These are phyloP conservation scores for Andricus quercusramuli DNA, from an alignment of 2,888 invertebrate genomes.

Conservation along the genomic window DNA sequence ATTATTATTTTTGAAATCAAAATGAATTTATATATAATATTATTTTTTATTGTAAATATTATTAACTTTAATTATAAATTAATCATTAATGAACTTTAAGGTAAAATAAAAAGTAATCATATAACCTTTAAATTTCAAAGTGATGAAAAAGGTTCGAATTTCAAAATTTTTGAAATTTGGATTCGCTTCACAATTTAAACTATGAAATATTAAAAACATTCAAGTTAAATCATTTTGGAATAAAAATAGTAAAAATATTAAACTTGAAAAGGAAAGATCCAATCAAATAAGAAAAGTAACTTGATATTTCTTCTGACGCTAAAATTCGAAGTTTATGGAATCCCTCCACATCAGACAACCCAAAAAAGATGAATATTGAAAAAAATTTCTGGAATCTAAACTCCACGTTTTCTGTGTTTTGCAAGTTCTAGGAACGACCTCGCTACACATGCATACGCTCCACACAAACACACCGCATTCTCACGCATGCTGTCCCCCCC, in stretches of 20 bases:
- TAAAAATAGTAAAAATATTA: background rate
- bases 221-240: background rate
- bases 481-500: slow-evolving; percentile 26
- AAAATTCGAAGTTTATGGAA: background rate
- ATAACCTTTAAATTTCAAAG: too few species aligned
- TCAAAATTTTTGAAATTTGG: background rate
- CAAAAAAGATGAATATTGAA: background rate
- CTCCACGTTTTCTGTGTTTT: slow-evolving; percentile 53
- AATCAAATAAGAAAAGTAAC: background rate
- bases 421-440: slow-evolving; percentile 38
- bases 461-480: too few species aligned
- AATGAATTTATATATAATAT: too few species aligned
- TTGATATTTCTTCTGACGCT: background rate
- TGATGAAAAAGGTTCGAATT: background rate
- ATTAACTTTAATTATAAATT: too few species aligned
- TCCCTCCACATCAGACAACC: background rate
- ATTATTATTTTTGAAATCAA: too few species aligned
- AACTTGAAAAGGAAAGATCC: background rate
- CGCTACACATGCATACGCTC: background rate
- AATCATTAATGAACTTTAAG: too few species aligned
- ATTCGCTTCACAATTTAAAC: too few species aligned
- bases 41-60: too few species aligned
- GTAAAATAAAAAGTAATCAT: too few species aligned
- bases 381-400: slow-evolving; percentile 31
- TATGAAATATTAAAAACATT: background rate